These are phyloP conservation scores for Hoplostethus atlanticus DNA, from an alignment of 2,797 vertebrate genomes.

Conservation along the genomic window DNA sequence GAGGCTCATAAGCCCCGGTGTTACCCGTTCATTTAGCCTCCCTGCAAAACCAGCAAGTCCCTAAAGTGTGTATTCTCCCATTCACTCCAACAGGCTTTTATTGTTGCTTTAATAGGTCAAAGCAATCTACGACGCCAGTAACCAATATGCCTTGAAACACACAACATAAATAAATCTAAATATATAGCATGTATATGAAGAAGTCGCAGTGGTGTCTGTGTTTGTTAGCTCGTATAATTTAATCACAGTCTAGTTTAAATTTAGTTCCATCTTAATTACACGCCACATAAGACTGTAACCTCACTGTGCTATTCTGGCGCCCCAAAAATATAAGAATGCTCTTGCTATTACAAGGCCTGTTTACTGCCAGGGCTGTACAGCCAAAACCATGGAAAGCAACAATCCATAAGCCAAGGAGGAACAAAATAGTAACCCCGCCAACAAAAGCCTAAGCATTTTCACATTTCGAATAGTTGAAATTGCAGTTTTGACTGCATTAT, in stretches of 20 bases:
- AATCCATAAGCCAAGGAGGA: constrained; percentile 24
- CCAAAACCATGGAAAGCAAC: constrained; percentile 31
- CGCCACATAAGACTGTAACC: constrained; percentile 55
- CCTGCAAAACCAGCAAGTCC: not conserved
- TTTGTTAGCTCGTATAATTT: constrained; percentile 62
- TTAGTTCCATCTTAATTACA: constrained; percentile 71
- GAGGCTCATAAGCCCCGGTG: not conserved
- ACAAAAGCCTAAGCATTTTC: no score
- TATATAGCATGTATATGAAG: constrained; percentile 23
- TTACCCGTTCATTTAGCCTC: not conserved
- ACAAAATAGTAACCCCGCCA: not conserved
- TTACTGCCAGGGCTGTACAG: constrained; percentile 38
- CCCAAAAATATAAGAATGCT: constrained; percentile 56
- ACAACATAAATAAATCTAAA: not conserved
- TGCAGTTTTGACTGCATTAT: no score
- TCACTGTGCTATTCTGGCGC: constrained; percentile 53
- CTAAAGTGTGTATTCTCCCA: not conserved
- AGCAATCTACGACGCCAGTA: not conserved
- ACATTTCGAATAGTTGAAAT: no score
- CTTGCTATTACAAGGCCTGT: constrained; percentile 46
- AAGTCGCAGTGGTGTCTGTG: constrained; percentile 34
- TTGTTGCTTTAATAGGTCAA: constrained; percentile 1
- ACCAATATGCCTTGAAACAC: not conserved
- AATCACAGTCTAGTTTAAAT: constrained; percentile 68
- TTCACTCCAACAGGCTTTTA: not conserved